Conservation (phyloP, 1,140 invertebrate genomes). For the Psix sp. region DNA sequence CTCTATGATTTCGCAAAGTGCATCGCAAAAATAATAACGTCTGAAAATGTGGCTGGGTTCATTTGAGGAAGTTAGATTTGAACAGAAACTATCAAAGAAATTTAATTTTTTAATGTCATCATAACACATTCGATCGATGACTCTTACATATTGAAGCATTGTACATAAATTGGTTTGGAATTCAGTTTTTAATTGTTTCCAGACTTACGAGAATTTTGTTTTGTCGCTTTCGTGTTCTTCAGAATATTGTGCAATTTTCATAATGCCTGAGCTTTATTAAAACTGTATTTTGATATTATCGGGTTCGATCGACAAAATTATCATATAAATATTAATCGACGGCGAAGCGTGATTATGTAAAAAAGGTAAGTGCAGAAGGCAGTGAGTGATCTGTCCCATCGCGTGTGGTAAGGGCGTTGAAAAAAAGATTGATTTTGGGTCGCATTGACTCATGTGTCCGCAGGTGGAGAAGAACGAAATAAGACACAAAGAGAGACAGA, state of each 20-base stretch:
- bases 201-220: not conserved
- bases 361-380: constrained; percentile 51
- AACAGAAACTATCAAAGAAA: constrained; percentile 23
- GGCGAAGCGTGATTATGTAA: constrained; percentile 58
- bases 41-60: constrained; percentile 33
- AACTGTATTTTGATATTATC: constrained; percentile 51
- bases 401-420: constrained; percentile 46
- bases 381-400: constrained; percentile 43
- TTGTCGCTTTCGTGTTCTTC: constrained; percentile 8
- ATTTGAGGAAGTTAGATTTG: constrained; percentile 30
- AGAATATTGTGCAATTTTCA: constrained; percentile 34
- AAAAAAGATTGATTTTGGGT: constrained; percentile 59
- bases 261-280: constrained; percentile 56
- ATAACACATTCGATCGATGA: too few species aligned
- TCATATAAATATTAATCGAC: constrained; percentile 59
- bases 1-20: constrained; percentile 70
- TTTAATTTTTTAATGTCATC: too few species aligned
- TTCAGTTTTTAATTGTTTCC: too few species aligned
- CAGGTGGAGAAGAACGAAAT: constrained; percentile 42
- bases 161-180: too few species aligned
- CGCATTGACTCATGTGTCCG: constrained; percentile 55
- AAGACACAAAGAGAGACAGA: constrained; percentile 35
- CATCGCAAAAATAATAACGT: constrained; percentile 69
- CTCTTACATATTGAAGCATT: too few species aligned
- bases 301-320: constrained; percentile 43